Percentiles rank a stretch among this genome's conserved stretches.
Conservation (phyloP, 2,888 invertebrate genomes). For the Ennomos erosarius region DNA sequence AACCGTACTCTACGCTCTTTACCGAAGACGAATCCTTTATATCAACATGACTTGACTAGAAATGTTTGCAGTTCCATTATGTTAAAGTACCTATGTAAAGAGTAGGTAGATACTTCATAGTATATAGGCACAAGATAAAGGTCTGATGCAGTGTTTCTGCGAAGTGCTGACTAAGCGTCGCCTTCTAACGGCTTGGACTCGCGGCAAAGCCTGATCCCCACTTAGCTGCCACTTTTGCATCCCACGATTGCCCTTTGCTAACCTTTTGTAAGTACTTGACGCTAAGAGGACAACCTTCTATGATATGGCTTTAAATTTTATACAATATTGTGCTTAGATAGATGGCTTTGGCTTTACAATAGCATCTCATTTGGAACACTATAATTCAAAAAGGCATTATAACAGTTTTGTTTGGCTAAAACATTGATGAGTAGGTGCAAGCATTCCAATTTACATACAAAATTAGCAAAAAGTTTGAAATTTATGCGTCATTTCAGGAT, state of each 20-base stretch:
- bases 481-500: no score
- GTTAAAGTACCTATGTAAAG: neutral
- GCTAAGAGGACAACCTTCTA: conserved; percentile 19
- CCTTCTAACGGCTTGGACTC: conserved; percentile 43
- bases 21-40: no score
- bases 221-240: conserved; percentile 25
- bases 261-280: conserved; percentile 34
- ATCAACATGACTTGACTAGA: no score
- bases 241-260: conserved; percentile 29
- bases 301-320: conserved; percentile 8
- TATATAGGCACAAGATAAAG: conserved; percentile 9
- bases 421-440: no score
- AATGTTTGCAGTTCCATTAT: no score
- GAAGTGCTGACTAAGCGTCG: conserved; percentile 39
- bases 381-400: neutral
- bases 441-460: no score
- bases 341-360: neutral
- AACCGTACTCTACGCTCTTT: no score
- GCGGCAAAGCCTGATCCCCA: conserved; percentile 38
- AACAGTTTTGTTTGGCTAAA: no score
- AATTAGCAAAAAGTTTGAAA: no score
- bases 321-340: conserved; percentile 4
- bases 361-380: neutral
- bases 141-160: conserved; percentile 41
- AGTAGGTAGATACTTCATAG: neutral